A percentile compares a stretch with the other conserved stretches of the same genome.
These are phyloP conservation scores for Parnassius orleans DNA, from an alignment of 2,888 invertebrate genomes.

Conservation along the genomic window DNA sequence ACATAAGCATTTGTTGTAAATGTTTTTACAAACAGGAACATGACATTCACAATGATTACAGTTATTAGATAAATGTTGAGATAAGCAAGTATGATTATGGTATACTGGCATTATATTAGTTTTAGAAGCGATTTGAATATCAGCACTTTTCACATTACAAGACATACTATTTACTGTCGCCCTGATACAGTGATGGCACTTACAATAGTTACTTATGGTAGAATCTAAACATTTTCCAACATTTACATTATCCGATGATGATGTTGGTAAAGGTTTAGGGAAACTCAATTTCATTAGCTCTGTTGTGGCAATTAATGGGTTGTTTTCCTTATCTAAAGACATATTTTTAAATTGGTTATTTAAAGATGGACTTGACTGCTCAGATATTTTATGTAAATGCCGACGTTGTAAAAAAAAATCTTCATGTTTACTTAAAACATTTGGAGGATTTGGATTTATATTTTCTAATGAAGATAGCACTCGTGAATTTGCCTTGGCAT, in stretches of 20 bases:
- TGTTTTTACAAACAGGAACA: conserved; percentile 16
- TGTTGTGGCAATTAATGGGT: conserved; percentile 45
- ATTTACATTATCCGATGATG: conserved; percentile 7
- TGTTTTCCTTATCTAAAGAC: conserved; percentile 58
- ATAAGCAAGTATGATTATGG: conserved; percentile 27
- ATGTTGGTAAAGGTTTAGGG: conserved; percentile 19
- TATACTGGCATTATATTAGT: conserved; percentile 7
- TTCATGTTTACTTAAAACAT: conserved; percentile 48
- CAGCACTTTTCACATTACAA: conserved; percentile 7
- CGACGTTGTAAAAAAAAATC: conserved; percentile 63
- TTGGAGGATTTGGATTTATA: conserved; percentile 38
- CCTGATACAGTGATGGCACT: conserved; percentile 56
- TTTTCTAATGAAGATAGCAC: conserved; percentile 45
- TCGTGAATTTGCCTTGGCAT: conserved; percentile 23
- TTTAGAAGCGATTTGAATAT: conserved; percentile 6
- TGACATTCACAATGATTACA: conserved; percentile 29
- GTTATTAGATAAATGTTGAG: conserved; percentile 16
- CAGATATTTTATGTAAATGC: conserved; percentile 45
- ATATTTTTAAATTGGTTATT: conserved; percentile 45
- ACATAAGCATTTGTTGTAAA: conserved; percentile 32
- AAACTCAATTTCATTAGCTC: conserved; percentile 43
- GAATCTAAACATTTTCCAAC: conserved; percentile 35
- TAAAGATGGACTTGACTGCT: conserved; percentile 34
- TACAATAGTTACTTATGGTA: conserved; percentile 41
- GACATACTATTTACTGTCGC: conserved; percentile 2